These are phyloP conservation scores for Gymnoscopelus microlampas DNA, from an alignment of 2,797 vertebrate genomes.

Conservation along the genomic window DNA sequence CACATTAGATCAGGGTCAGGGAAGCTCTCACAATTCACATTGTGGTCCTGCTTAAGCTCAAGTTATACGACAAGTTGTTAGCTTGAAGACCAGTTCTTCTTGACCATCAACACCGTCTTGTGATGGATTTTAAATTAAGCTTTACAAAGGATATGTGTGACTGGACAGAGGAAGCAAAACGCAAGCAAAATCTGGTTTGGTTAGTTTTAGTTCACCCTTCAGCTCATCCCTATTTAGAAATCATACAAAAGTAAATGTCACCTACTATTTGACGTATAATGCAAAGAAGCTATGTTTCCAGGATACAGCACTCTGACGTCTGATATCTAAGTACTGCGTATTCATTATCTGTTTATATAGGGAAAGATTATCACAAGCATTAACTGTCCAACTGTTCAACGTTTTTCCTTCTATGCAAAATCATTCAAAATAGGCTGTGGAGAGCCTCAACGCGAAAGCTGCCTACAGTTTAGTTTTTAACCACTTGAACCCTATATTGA, in stretches of 20 bases:
- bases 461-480: conserved; percentile 10
- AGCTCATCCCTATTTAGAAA: neutral
- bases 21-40: neutral
- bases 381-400: conserved; percentile 29
- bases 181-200: neutral
- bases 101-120: too few relatives aligned
- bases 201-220: conserved; percentile 1
- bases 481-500: too few relatives aligned
- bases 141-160: neutral
- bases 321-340: neutral
- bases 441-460: conserved; percentile 12
- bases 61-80: too few relatives aligned
- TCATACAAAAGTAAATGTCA: too few relatives aligned
- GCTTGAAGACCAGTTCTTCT: too few relatives aligned
- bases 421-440: conserved; percentile 43
- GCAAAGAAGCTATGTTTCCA: too few relatives aligned
- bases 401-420: conserved; percentile 25
- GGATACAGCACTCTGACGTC: neutral
- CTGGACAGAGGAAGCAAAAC: neutral
- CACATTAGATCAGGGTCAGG: conserved; percentile 41
- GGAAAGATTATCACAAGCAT: conserved; percentile 12
- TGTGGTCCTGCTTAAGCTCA: too few relatives aligned
- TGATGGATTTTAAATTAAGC: too few relatives aligned
- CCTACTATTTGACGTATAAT: too few relatives aligned
- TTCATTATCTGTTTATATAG: conserved; percentile 14